phyloP scores from a whole-genome alignment of 2,888 invertebrate species.

The Apantesis nais region DNA sequence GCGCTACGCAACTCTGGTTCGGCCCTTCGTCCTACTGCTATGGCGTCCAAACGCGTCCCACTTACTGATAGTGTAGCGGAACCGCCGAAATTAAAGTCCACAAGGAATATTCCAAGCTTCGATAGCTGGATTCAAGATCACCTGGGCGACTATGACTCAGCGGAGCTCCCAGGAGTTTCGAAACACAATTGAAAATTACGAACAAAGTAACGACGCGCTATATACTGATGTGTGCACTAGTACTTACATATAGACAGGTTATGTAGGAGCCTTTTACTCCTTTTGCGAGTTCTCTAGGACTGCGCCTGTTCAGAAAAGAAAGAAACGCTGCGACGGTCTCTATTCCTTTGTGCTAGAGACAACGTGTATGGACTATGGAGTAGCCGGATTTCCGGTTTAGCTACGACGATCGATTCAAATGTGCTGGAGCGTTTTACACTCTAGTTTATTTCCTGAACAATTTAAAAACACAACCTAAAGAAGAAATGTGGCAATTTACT shows the following conservation, averaged over 20 bases:
- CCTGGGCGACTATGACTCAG: conserved; percentile 60
- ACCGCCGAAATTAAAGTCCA: conserved; percentile 50
- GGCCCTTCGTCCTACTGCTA: conserved; percentile 56
- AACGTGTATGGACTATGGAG: conserved; percentile 81
- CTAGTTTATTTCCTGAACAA: conserved; percentile 29
- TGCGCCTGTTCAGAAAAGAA: conserved; percentile 86
- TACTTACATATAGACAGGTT: conserved; percentile 86
- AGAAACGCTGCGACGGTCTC: conserved; percentile 82
- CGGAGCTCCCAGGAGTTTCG: conserved; percentile 47
- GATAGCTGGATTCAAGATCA: conserved; percentile 49
- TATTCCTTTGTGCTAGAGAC: conserved; percentile 82
- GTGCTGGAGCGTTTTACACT: conserved; percentile 40
- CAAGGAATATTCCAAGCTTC: conserved; percentile 53
- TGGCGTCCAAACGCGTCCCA: conserved; percentile 63
- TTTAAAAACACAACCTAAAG: conserved; percentile 19
- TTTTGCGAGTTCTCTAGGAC: conserved; percentile 84
- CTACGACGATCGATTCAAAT: conserved; percentile 64
- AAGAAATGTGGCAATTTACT: conserved; percentile 33
- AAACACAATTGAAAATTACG: conserved; percentile 49
- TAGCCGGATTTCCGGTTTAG: conserved; percentile 80
- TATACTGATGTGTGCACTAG: conserved; percentile 63
- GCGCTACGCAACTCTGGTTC: conserved; percentile 47
- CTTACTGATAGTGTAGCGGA: conserved; percentile 61
- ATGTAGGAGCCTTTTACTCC: conserved; percentile 86
- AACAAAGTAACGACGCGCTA: conserved; percentile 56